These are phyloP conservation scores for Hypsibius dujardini DNA, from an alignment of 1,140 invertebrate genomes.

Conservation along the genomic window DNA sequence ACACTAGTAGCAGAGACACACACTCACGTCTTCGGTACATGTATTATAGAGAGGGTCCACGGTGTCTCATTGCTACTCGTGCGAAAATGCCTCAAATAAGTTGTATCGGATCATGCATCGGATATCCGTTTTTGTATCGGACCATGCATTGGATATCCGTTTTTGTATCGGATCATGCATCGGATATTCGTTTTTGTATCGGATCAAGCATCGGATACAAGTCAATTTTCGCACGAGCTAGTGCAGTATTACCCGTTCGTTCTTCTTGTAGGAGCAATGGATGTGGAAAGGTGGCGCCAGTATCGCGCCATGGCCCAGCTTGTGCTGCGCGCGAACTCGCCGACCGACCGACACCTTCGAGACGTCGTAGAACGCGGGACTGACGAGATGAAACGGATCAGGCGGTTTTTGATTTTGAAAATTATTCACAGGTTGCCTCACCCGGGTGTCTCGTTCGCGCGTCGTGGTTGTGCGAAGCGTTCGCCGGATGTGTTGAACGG, in stretches of 20 bases:
- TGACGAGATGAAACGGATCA: neutral
- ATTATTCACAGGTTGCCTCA: neutral
- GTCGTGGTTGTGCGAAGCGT: neutral
- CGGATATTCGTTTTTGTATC: no score
- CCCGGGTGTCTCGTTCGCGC: neutral
- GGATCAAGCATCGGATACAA: no score
- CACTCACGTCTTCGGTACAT: no score
- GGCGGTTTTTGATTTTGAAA: neutral
- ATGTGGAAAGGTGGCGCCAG: neutral
- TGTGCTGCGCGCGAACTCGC: neutral
- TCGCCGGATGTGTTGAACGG: neutral
- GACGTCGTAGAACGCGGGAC: neutral
- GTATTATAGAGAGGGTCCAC: no score
- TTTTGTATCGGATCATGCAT: no score
- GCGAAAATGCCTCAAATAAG: no score
- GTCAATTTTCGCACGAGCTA: no score
- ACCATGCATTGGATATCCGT: no score
- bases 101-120: no score
- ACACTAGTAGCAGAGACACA: neutral
- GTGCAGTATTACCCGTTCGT: neutral
- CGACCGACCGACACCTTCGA: neutral
- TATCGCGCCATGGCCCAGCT: neutral
- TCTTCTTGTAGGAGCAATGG: slow-evolving; percentile 3
- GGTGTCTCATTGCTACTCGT: no score
- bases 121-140: no score